Conservation (phyloP, 1,140 invertebrate genomes). For the Ridgeia piscesae region DNA sequence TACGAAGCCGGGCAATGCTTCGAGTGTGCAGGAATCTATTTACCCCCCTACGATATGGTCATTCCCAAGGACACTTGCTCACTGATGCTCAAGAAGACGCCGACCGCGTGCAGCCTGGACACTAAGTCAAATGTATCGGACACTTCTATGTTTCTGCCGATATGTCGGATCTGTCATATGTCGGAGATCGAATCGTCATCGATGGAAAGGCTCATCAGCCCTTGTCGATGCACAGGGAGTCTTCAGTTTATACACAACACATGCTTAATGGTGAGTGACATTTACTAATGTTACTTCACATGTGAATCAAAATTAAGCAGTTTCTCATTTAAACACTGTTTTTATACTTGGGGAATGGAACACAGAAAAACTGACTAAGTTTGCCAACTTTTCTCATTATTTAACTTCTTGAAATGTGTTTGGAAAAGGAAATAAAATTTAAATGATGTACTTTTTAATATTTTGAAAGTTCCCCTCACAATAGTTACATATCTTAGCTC, state of each 20-base stretch:
- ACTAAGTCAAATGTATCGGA: slow-evolving; percentile 32
- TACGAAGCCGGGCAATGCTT: neutral
- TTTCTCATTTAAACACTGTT: neutral
- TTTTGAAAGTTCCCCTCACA: neutral
- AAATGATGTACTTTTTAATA: no score
- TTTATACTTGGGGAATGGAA: neutral
- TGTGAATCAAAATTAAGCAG: neutral
- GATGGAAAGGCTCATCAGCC: slow-evolving; percentile 60
- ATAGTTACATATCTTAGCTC: neutral
- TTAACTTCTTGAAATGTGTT: no score
- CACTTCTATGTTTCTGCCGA: slow-evolving; percentile 51
- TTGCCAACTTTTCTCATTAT: neutral
- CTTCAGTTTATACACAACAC: slow-evolving; percentile 62
- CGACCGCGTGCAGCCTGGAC: slow-evolving; percentile 9
- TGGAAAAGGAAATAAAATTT: no score
- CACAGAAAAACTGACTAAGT: neutral
- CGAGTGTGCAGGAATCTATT: neutral
- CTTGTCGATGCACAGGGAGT: slow-evolving; percentile 63
- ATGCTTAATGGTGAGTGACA: slow-evolving; percentile 61
- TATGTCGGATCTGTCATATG: slow-evolving; percentile 63
- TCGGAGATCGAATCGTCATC: slow-evolving; percentile 52
- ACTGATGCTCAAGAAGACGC: neutral
- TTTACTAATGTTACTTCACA: neutral
- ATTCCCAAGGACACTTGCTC: neutral
- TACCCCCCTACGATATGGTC: neutral